These are phyloP conservation scores for Eupeodes latifasciatus DNA, from an alignment of 2,888 invertebrate species.

Conservation along the genomic window DNA sequence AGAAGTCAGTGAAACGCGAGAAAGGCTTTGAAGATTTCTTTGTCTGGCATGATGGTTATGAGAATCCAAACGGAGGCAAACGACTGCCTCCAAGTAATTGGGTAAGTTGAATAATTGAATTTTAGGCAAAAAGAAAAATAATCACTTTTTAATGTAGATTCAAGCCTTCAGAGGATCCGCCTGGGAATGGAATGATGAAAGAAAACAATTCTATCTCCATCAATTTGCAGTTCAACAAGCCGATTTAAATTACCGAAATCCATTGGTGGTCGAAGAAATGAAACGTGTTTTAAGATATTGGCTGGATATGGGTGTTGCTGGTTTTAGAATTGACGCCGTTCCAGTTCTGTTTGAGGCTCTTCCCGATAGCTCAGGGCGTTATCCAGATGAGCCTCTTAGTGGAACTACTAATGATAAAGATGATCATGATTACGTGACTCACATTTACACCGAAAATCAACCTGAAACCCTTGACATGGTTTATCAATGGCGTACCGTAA, in stretches of 20 bases:
- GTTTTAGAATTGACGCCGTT: slow-evolving; percentile 87
- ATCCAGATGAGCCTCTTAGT: slow-evolving; percentile 85
- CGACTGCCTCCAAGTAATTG: slow-evolving; percentile 85
- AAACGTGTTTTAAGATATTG: slow-evolving; percentile 88
- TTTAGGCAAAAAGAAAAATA: not conserved
- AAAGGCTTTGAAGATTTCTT: slow-evolving; percentile 88
- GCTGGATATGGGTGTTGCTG: slow-evolving; percentile 90
- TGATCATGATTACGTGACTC: slow-evolving; percentile 85
- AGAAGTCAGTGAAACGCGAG: slow-evolving; percentile 85
- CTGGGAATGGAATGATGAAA: slow-evolving; percentile 86
- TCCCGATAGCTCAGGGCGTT: slow-evolving; percentile 84
- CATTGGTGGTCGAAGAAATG: slow-evolving; percentile 87
- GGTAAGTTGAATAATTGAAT: slow-evolving; percentile 81
- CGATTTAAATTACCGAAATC: slow-evolving; percentile 90
- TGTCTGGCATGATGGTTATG: slow-evolving; percentile 85
- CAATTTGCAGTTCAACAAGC: slow-evolving; percentile 86
- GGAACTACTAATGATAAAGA: slow-evolving; percentile 83
- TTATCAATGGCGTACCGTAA: slow-evolving; percentile 84
- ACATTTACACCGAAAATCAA: slow-evolving; percentile 86
- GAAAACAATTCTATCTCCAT: slow-evolving; percentile 87
- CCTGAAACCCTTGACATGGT: slow-evolving; percentile 85
- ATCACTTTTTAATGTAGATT: slow-evolving; percentile 50
- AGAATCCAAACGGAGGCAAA: slow-evolving; percentile 70
- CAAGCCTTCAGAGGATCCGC: slow-evolving; percentile 86
- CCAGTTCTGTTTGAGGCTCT: slow-evolving; percentile 84